Evolutionary conservation across 2,888 invertebrate species (phyloP).

Genomic region (Ligdia adustata): DNA sequence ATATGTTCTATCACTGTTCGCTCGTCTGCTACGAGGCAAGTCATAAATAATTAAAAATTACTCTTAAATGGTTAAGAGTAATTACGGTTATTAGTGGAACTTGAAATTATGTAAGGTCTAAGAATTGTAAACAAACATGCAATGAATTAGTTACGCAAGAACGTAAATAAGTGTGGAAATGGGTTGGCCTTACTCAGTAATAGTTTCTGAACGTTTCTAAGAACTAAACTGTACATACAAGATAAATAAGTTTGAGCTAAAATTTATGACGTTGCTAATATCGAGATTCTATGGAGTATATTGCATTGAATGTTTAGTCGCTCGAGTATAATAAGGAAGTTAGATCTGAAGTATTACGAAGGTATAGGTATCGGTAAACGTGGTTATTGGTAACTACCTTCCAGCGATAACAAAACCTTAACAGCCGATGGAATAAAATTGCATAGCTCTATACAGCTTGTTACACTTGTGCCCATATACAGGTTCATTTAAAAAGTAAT

Average conservation of each 20-base stretch:
- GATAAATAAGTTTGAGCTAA: slow-evolving; percentile 17
- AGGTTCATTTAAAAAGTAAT: slow-evolving; percentile 15
- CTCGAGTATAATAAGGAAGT: not conserved
- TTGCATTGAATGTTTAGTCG: too few species aligned
- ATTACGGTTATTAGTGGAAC: slow-evolving; percentile 4
- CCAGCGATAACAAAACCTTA: slow-evolving; percentile 8
- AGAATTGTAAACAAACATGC: slow-evolving; percentile 31
- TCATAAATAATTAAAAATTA: not conserved
- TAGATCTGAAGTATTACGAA: not conserved
- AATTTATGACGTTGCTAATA: not conserved
- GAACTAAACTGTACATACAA: slow-evolving; percentile 28
- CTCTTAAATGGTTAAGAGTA: slow-evolving; percentile 1
- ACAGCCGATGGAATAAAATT: too few species aligned
- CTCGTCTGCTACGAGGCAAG: not conserved
- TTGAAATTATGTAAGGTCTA: slow-evolving; percentile 21
- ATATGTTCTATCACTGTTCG: too few species aligned
- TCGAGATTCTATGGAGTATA: slow-evolving; percentile 3
- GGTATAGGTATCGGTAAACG: not conserved
- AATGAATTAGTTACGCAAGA: slow-evolving; percentile 37
- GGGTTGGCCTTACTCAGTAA: slow-evolving; percentile 45
- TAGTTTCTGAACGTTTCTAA: slow-evolving; percentile 35
- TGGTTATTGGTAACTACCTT: not conserved
- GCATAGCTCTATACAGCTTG: too few species aligned
- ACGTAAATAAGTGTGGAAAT: slow-evolving; percentile 42
- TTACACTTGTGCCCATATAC: not conserved